These are phyloP conservation scores for Promerops cafer DNA, from an alignment of 2,113 vertebrate genomes.

Conservation along the genomic window DNA sequence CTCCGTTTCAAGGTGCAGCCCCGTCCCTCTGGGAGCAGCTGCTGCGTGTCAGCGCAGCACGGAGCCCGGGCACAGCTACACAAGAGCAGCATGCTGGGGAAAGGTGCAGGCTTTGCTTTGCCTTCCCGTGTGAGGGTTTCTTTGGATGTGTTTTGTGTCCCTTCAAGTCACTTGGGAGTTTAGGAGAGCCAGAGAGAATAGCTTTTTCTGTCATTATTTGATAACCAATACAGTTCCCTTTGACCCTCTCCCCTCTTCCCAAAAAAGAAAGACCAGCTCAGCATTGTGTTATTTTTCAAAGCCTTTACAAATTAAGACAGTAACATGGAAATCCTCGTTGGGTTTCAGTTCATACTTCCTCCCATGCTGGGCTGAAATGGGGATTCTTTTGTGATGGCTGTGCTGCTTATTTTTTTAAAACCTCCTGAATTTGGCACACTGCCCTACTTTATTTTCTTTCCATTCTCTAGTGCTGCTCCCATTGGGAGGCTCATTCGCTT, in stretches of 20 bases:
- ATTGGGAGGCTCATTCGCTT: conserved; percentile 65
- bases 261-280: conserved; percentile 63
- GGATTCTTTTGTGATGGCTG: conserved; percentile 66
- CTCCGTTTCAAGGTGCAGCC: neutral
- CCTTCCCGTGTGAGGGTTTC: conserved; percentile 15
- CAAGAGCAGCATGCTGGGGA: neutral
- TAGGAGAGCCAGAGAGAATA: conserved; percentile 59
- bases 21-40: neutral
- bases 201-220: conserved; percentile 69
- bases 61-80: neutral
- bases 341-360: conserved; percentile 66
- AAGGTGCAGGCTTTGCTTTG: conserved; percentile 41
- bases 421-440: conserved; percentile 69
- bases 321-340: conserved; percentile 68
- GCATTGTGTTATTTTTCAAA: conserved; percentile 71
- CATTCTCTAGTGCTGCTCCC: conserved; percentile 65
- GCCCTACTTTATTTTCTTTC: conserved; percentile 70
- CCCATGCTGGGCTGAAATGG: conserved; percentile 64
- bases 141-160: conserved; percentile 66
- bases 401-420: conserved; percentile 68
- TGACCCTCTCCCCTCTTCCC: conserved; percentile 65
- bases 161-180: conserved; percentile 64
- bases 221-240: conserved; percentile 66
- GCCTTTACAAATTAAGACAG: conserved; percentile 68
- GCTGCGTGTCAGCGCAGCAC: neutral